Evolutionary conservation across 2,797 vertebrate genomes (phyloP), one percentile per base, ranked within the genome.

Genomic region (Halcyon badia): DNA sequence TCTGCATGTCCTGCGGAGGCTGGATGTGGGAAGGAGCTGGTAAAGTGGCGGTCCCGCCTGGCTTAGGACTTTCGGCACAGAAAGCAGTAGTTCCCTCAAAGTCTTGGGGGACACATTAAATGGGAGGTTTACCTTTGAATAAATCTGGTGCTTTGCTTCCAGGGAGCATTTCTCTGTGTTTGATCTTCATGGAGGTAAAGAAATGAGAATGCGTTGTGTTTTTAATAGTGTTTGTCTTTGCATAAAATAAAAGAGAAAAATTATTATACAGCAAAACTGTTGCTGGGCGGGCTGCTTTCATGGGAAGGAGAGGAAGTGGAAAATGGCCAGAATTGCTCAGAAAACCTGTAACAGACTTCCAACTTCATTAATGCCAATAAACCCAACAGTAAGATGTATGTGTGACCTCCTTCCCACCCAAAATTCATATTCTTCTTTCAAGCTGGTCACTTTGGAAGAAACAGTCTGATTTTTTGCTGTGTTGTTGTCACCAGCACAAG

Each of bases 101-200:
- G 70, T 44, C 91, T 90, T 92, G 46, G 33, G 73, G 76, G 89
- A 83, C 1, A 0, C 12, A 3, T 91, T 69, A 93, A 95, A 69
- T n/a, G 26, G 58, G 42, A 79, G 65, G 73, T 87, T 97, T 95
- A 76, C 85, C 66, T 90, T 90, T 91, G 51, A 95, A 62, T 93
- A 91, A 93, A 93, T 70, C 87, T 0, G 0, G 42, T 1, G 3
- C 51, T 88, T 89, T 0, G 0, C 62, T 95, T 93, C 73, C 91
- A 82, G 62, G 80, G 56, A 93, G 9, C 0, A 0, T 96, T 91
- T 93, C 44, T 95, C 39, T 66, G 7, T 89, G 31, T 89, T 87
- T 91, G 54, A 46, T 83, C 58, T 95, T 95, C 26, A 6, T 39
- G 62, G 80, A 95, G 35, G 69, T 83, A 76, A 79, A 94, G 54